Evolutionary conservation across 2,888 invertebrate genomes (phyloP).

Genomic region (Epirrita christyi): DNA sequence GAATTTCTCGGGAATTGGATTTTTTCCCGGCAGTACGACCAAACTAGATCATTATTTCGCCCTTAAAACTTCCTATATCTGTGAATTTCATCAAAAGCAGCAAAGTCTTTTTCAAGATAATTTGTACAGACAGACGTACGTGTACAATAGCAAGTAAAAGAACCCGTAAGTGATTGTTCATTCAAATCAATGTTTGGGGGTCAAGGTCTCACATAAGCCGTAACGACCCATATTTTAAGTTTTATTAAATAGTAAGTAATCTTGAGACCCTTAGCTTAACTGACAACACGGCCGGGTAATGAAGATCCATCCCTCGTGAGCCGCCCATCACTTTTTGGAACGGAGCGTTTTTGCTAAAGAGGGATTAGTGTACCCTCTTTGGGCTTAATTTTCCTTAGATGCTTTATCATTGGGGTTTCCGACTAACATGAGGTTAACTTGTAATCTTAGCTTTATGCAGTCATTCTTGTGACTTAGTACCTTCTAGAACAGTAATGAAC

Average conservation of each 20-base stretch:
- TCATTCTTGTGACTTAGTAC: constrained; percentile 77
- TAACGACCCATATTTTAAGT: constrained; percentile 61
- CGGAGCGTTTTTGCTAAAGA: constrained; percentile 85
- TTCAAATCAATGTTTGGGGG: not conserved
- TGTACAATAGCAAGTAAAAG: too few species aligned
- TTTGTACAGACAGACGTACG: too few species aligned
- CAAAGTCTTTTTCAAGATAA: too few species aligned
- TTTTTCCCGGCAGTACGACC: too few species aligned
- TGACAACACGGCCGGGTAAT: constrained; percentile 81
- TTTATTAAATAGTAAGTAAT: constrained; percentile 76
- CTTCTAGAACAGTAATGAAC: constrained; percentile 74
- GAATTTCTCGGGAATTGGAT: too few species aligned
- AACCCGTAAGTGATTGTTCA: too few species aligned
- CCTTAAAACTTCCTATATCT: too few species aligned
- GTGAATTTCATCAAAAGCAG: too few species aligned
- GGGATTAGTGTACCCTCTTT: constrained; percentile 83
- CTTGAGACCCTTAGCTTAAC: constrained; percentile 78
- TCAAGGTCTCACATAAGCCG: constrained; percentile 16
- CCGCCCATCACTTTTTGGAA: constrained; percentile 83
- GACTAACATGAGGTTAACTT: constrained; percentile 84
- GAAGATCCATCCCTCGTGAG: constrained; percentile 80
- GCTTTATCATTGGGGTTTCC: constrained; percentile 84
- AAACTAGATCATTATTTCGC: too few species aligned
- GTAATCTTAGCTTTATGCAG: constrained; percentile 84
- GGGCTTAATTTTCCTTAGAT: constrained; percentile 80